Base-by-base conservation (phyloP, 37 sponge, comb jelly and placozoan species). In the Corticium candelabrum region DNA sequence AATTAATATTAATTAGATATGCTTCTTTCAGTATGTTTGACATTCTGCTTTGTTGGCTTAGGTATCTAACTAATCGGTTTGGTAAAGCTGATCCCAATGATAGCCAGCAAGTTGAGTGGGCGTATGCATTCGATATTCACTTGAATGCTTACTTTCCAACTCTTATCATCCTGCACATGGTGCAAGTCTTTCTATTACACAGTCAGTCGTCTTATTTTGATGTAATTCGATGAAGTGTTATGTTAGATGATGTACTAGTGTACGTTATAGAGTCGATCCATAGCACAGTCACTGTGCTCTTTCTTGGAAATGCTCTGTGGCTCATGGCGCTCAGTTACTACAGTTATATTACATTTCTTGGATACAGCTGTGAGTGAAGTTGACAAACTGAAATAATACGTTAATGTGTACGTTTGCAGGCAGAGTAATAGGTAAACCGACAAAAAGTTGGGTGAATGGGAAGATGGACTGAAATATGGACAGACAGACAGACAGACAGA, bases 41-140 rank as follows among this genome's bases (percentile, higher is more conserved):
- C 11, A 27, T 50, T 50, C 62, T 50, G n/a, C 62, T 50, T 50
- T 50, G 15, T 21, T 50, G 11, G 11, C 21, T 21, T 50, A 50
- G 62, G 62, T 21, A 27, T 50, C 21, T 50, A 27, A 50, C 62
- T 21, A 50, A 50, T 50, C 62, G 62, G 15, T 11, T 50, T 11
- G 11, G 11, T 11, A 50, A 50, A 50, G 62, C 21, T 11, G 62
- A n/a, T n/a, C n/a, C 56, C 56, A 11, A 43, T 5, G 11, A 32
- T 35, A 15, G 21, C 31, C 31, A 4, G 21, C 5, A 4, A 1
- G 91, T 93, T 56, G 94, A 97, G 86, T 97, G 94, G 89, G 88
- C 88, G 11, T 97, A 97, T 74, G 85, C 91, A 5, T 93, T 97
- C 77, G 99, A 97, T 85, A 89, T 97, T 5, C 99, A 97, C 68